Evolutionary conservation across 2,113 vertebrate genomes (phyloP).

Genomic region (cat (Felis catus)): DNA sequence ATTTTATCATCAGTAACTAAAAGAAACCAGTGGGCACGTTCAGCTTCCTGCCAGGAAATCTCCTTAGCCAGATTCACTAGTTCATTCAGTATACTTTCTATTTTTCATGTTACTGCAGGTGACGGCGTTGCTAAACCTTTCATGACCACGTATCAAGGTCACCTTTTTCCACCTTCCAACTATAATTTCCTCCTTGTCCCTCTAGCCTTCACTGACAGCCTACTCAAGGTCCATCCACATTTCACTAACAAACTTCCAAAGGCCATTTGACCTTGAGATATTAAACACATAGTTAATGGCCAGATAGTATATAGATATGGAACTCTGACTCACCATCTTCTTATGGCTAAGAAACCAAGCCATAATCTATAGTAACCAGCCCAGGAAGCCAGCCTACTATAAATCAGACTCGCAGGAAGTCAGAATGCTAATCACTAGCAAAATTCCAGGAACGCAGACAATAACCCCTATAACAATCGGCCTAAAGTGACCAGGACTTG

Average conservation of each 20-base stretch:
- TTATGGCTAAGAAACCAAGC: background rate
- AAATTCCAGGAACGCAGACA: background rate
- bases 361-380: background rate
- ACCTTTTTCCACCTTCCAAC: background rate
- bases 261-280: background rate
- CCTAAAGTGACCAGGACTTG: background rate
- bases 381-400: background rate
- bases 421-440: background rate
- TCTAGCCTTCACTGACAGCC: background rate
- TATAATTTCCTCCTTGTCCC: background rate
- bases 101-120: background rate
- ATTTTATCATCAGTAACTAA: conserved; percentile 7
- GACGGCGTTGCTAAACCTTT: background rate
- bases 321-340: background rate
- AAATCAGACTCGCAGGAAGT: background rate
- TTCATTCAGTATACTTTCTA: background rate
- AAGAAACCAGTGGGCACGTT: background rate
- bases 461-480: background rate
- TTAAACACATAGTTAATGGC: background rate
- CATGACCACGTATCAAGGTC: background rate
- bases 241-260: background rate
- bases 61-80: background rate
- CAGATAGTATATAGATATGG: background rate
- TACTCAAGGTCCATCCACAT: background rate
- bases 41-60: background rate